Conservation (phyloP, 1,140 invertebrate genomes). For the Drosophila sp. region DNA sequence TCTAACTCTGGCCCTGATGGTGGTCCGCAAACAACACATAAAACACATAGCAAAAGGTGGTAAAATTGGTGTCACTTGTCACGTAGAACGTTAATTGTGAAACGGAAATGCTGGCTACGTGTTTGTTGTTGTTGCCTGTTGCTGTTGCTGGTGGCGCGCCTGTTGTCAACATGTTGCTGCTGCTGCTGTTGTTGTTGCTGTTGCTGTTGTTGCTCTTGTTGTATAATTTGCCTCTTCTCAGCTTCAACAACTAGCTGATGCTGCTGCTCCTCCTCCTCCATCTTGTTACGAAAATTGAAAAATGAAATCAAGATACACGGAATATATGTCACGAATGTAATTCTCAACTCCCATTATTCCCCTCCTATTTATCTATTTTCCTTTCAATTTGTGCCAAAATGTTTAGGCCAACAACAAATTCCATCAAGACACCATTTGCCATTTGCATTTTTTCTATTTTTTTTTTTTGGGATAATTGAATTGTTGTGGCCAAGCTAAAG, state of each 20-base stretch:
- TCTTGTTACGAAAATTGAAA: slow-evolving; percentile 73
- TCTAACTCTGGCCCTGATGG: slow-evolving; percentile 70
- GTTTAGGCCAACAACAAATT: slow-evolving; percentile 22
- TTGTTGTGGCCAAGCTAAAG: slow-evolving; percentile 69
- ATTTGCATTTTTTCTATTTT: slow-evolving; percentile 64
- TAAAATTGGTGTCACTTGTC: slow-evolving; percentile 83
- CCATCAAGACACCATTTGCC: slow-evolving; percentile 69
- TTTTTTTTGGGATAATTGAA: slow-evolving; percentile 63
- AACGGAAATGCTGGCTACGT: slow-evolving; percentile 74
- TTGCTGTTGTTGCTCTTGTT: slow-evolving; percentile 49
- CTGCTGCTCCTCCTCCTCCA: slow-evolving; percentile 31
- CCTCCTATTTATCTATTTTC: background rate
- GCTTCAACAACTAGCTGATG: slow-evolving; percentile 9
- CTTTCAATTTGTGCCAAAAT: slow-evolving; percentile 17
- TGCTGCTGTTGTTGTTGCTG: slow-evolving; percentile 24
- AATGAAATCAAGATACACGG: slow-evolving; percentile 77
- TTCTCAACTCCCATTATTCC: slow-evolving; percentile 24
- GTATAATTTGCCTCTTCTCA: slow-evolving; percentile 69
- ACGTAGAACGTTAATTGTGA: slow-evolving; percentile 82
- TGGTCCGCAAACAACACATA: slow-evolving; percentile 70
- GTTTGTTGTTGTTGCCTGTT: slow-evolving; percentile 34
- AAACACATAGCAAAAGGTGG: slow-evolving; percentile 69
- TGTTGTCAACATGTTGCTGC: slow-evolving; percentile 70
- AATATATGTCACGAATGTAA: slow-evolving; percentile 77
- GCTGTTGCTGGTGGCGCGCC: slow-evolving; percentile 52